Base-by-base conservation (phyloP, 2,113 vertebrate genomes). In the Sinocyclocheilus rhinocerous region DNA sequence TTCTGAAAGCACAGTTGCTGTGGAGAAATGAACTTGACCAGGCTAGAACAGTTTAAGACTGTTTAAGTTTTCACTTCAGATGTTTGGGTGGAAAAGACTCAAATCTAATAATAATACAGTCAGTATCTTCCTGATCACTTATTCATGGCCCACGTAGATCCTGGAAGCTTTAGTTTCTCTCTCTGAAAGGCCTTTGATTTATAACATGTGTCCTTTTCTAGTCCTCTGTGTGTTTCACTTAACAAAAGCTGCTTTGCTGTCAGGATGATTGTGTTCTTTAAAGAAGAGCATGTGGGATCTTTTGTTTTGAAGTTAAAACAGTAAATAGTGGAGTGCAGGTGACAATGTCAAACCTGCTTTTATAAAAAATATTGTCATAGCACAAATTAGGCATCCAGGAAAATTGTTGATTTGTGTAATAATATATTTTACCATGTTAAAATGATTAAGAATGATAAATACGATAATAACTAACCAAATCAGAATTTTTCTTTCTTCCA, bases 61-160 rank as follows among this genome's bases (percentile, higher is more conserved):
- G 33, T 18, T 72, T 6, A 72, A 4, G 22, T 9, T 45, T n/a
- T 7, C 42, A 76, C 73, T 42, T 48, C 4, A 76, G 22, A 5
- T 42, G 18, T 73, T 73, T 42, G 36, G 24, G 63, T 16, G 15
- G 65, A 33, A 18, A 69, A 69, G 15, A 29, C 63, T 6, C 12
- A 67, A 16, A 15, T 4, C 24, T 8, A 69, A 33, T 33, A 70
- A 70, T 22, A 70, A 70, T 4, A 39, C 8, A 4, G 3, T 11
- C n/a, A n/a, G n/a, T n/a, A n/a, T n/a, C n/a, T 82, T 50, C 36
- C 15, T 45, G 33, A 81, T 85, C 77, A 67, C 72, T 80, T 65
- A 81, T 50, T 76, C 57, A 39, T 55, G 16, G 16, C 70, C 33
- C 84, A 70, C 50, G n/a, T 50, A 85, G n/a, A 69, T 52, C 61